Evolutionary conservation across 2,113 vertebrate species (phyloP).

Genomic region (Rostratula benghalensis): DNA sequence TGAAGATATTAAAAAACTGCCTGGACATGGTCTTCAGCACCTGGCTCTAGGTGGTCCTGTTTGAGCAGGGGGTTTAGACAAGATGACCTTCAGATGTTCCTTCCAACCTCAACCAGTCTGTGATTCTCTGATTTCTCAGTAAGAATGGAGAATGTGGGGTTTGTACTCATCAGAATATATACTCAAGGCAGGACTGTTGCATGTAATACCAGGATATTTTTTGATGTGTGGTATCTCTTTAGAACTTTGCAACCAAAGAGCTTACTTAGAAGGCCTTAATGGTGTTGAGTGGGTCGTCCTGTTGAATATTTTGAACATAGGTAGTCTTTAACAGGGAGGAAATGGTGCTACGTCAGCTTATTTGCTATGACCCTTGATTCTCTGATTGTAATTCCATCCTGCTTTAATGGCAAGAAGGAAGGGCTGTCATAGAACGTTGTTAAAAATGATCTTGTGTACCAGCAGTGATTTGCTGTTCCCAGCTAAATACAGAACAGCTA

Average conservation of each 20-base stretch:
- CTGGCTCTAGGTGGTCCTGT: neutral
- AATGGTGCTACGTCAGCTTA: neutral
- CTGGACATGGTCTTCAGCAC: fast-evolving
- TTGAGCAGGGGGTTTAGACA: neutral
- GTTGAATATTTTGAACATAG: neutral
- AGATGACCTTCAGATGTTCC: neutral
- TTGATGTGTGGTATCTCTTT: neutral
- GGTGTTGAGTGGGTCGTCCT: neutral
- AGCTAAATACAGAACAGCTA: neutral
- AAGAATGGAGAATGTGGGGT: neutral
- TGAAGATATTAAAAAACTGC: neutral
- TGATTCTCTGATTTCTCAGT: neutral
- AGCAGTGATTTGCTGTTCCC: neutral
- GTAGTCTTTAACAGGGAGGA: neutral
- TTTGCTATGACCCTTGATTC: neutral
- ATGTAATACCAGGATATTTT: neutral
- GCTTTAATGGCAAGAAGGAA: neutral
- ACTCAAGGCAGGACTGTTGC: neutral
- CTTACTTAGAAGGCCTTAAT: neutral
- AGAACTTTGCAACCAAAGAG: neutral
- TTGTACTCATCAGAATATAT: neutral
- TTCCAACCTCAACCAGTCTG: neutral
- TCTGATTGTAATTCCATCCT: neutral
- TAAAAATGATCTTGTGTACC: neutral
- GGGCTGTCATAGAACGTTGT: neutral